phyloP scores from a whole-genome alignment of 2,797 vertebrate genomes.

The Enteromius fasciolatus region DNA sequence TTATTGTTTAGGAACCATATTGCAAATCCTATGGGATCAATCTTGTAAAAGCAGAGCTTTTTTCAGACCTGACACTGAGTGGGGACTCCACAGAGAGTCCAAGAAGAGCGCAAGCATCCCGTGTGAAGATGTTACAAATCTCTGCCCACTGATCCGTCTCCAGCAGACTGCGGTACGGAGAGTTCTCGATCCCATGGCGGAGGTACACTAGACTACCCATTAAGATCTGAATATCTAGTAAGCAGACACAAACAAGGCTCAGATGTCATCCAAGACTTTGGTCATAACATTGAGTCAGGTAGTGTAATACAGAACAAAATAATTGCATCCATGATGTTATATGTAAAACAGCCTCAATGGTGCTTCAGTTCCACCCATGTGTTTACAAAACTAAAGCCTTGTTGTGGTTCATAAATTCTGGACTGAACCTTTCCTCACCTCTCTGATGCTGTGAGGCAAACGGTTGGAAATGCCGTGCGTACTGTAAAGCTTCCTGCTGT shows the following conservation, averaged over 20 bases:
- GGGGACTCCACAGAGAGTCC: slow-evolving; percentile 92
- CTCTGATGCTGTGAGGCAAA: slow-evolving; percentile 89
- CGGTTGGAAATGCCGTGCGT: slow-evolving; percentile 89
- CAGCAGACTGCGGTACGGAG: slow-evolving; percentile 86
- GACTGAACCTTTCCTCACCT: slow-evolving; percentile 69
- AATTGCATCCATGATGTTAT: background rate
- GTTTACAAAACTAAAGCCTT: background rate
- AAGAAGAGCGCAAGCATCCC: slow-evolving; percentile 88
- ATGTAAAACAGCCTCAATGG: background rate
- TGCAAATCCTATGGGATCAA: background rate
- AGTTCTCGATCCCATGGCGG: slow-evolving; percentile 89
- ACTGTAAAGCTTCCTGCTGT: slow-evolving; percentile 88
- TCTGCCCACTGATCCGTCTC: slow-evolving; percentile 91
- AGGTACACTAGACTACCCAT: slow-evolving; percentile 92
- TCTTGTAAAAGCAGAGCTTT: background rate
- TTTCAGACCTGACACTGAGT: slow-evolving; percentile 86
- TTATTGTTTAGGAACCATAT: background rate
- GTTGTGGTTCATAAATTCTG: background rate
- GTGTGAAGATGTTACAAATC: slow-evolving; percentile 91
- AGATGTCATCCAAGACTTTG: background rate
- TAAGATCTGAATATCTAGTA: slow-evolving; percentile 89
- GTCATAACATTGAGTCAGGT: background rate
- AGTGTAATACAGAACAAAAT: background rate
- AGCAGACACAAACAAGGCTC: slow-evolving; percentile 9
- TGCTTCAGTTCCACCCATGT: background rate